Evolutionary conservation across 1,140 invertebrate species (phyloP), one percentile per base, ranked within the genome.

Genomic region (Bombus ignitus): DNA sequence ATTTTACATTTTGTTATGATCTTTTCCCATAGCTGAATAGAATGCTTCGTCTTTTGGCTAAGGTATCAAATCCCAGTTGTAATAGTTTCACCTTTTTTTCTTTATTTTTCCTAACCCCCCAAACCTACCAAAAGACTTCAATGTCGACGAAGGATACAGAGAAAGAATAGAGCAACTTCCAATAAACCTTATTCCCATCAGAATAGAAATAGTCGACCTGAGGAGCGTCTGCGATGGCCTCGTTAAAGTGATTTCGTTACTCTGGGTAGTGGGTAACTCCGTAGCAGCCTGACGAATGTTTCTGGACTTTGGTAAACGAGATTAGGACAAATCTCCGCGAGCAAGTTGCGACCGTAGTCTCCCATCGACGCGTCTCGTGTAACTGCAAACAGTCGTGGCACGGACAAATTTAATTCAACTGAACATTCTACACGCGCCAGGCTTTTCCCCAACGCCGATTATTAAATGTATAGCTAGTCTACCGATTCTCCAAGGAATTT

Each of bases 261-360:
- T 12, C 18, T 32, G 72, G 35, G 22, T n/a, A 28, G 6, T n/a
- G 35, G 32, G 25, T 84, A 84, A 84, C 83, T 80, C n/a, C 28
- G 57, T 18, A 47, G 42, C 35, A 65, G 6, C 53, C 32, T n/a
- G 25, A 28, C 25, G 53, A 39, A 85, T 85, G 83, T 80, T 53
- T 57, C 65, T 85, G 83, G 77, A 85, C 83, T 80, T 80, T 18
- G 25, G 57, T 6, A 85, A 85, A 85, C 76, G 68, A 80, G 83
- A 85, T 85, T 85, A 85, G 77, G 53, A 35, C 53, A 65, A 85
- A 85, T 85, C 83, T 80, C 32, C 13, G 68, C 39, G 53, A 62
- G 42, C 76, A 80, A 80, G 65, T 80, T 53, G 42, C 53, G 22
- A 22, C 39, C 37, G 28, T 12, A 25, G 57, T 35, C 25, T 65